Evolutionary conservation across 2,888 invertebrate species (phyloP).

Genomic region (Coenonympha arcania): DNA sequence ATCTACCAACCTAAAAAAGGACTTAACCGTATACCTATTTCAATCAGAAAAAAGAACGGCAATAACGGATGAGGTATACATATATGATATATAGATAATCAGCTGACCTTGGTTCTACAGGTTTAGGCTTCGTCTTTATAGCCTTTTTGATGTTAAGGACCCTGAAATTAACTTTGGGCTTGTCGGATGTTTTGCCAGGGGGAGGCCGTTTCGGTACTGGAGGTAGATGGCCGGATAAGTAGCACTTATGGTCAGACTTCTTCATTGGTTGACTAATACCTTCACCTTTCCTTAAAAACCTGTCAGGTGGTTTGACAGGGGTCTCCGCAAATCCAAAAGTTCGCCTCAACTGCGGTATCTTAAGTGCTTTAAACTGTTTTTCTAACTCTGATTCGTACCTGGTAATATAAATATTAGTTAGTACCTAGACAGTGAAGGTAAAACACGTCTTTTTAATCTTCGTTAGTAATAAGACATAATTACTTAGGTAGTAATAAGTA

Average conservation of each 20-base stretch:
- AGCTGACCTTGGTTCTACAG: conserved; percentile 65
- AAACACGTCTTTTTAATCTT: no score
- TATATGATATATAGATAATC: no score
- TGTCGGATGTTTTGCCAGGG: conserved; percentile 45
- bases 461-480: no score
- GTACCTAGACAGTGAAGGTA: no score
- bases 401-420: no score
- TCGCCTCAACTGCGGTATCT: conserved; percentile 63
- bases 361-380: conserved; percentile 59
- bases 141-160: conserved; percentile 76
- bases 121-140: conserved; percentile 68
- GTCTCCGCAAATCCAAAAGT: conserved; percentile 81
- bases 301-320: conserved; percentile 72
- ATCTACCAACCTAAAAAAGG: conserved; percentile 67
- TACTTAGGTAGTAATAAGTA: no score
- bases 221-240: conserved; percentile 54
- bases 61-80: no score
- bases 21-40: no score
- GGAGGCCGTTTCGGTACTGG: conserved; percentile 63
- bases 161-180: conserved; percentile 68
- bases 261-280: conserved; percentile 64
- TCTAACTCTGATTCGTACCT: conserved; percentile 72
- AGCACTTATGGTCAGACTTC: conserved; percentile 54
- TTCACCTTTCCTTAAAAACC: conserved; percentile 77
- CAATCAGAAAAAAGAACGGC: no score